Percentiles rank a stretch among this genome's conserved stretches.
phyloP scores from a whole-genome alignment of 1,140 invertebrate species.

The Rhopalosiphum padi region DNA sequence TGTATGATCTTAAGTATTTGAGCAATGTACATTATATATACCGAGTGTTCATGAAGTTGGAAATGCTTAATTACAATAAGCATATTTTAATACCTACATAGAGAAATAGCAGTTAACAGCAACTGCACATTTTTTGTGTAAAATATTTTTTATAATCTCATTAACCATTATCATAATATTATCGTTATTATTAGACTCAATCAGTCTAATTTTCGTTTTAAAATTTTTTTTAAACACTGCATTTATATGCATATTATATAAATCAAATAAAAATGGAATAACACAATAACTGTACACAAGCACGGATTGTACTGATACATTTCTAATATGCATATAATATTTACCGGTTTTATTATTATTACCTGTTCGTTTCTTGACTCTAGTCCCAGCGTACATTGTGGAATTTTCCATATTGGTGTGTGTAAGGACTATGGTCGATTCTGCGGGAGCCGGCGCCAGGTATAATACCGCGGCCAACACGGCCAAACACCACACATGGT shows the following conservation, averaged over 20 bases:
- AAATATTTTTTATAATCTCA: too few relatives aligned
- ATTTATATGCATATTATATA: too few relatives aligned
- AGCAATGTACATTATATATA: neutral
- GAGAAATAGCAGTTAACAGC: too few relatives aligned
- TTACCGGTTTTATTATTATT: neutral
- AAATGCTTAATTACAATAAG: too few relatives aligned
- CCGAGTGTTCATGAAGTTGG: too few relatives aligned
- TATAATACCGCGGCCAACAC: neutral
- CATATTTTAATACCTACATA: too few relatives aligned
- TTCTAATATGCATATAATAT: neutral
- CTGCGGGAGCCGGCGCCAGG: constrained; percentile 8
- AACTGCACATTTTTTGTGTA: too few relatives aligned
- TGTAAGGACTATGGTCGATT: constrained; percentile 39
- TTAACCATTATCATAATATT: too few relatives aligned
- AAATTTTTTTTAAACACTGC: too few relatives aligned
- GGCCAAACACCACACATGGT: constrained; percentile 42
- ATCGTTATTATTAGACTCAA: too few relatives aligned
- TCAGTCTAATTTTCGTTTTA: too few relatives aligned
- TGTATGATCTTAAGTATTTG: neutral
- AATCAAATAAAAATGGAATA: neutral
- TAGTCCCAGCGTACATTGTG: constrained; percentile 10
- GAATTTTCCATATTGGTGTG: constrained; percentile 44
- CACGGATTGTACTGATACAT: neutral
- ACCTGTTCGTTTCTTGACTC: constrained; percentile 57
- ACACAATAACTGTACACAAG: neutral